Conservation (phyloP, 2,888 invertebrate species). For the Spicauda simplicius region DNA sequence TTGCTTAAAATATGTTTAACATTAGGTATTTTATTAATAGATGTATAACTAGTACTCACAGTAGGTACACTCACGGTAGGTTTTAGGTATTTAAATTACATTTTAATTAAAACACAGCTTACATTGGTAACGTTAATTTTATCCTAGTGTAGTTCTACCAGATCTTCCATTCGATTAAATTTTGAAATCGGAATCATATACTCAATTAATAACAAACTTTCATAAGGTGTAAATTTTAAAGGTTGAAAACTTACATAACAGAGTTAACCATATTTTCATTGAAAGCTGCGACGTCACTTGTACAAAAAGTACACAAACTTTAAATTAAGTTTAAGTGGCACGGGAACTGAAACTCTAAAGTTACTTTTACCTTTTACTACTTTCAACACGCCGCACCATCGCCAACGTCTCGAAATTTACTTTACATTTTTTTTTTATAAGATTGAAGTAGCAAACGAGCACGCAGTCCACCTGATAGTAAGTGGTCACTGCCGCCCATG, state of each 20-base stretch:
- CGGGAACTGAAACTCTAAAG: slow-evolving; percentile 13
- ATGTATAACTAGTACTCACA: no score
- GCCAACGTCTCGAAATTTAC: not conserved
- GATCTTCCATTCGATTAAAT: no score
- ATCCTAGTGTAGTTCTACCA: no score
- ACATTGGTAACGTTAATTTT: no score
- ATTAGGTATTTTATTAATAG: no score
- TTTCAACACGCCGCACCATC: slow-evolving; percentile 1
- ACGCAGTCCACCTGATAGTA: no score
- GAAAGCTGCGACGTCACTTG: not conserved
- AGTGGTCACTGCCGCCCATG: no score
- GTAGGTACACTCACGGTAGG: no score
- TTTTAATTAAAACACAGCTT: no score
- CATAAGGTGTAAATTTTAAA: not conserved
- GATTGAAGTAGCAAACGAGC: no score
- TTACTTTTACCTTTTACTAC: slow-evolving; percentile 16
- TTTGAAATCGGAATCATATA: not conserved
- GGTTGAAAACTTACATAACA: not conserved
- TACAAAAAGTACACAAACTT: slow-evolving; percentile 4
- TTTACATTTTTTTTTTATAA: not conserved
- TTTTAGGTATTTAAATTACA: no score
- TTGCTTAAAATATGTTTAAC: no score
- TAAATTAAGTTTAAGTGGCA: slow-evolving; percentile 8
- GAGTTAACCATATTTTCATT: slow-evolving; percentile 9
- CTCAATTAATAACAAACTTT: not conserved